These are phyloP conservation scores for Leptinotarsa defecta DNA, from an alignment of 1,140 invertebrate genomes.

Conservation along the genomic window DNA sequence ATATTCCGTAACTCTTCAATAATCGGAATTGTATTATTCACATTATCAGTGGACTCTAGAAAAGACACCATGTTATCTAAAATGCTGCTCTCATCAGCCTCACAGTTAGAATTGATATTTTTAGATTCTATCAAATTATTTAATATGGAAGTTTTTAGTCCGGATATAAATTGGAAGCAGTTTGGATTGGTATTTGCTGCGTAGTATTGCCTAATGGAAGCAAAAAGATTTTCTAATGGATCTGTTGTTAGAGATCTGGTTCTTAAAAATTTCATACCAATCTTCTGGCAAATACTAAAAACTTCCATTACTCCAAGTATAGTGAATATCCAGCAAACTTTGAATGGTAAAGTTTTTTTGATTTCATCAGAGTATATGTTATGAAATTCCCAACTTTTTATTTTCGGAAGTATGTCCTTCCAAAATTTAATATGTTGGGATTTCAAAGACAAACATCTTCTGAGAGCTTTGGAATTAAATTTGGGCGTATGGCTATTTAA, in stretches of 20 bases:
- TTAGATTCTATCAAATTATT: constrained; percentile 23
- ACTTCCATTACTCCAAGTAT: constrained; percentile 24
- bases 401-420: constrained; percentile 24
- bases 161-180: constrained; percentile 28
- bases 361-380: constrained; percentile 2
- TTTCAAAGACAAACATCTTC: background rate
- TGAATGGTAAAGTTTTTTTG: constrained; percentile 21
- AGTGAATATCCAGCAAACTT: constrained; percentile 31
- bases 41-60: background rate
- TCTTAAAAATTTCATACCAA: constrained; percentile 30
- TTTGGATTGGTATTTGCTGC: constrained; percentile 33
- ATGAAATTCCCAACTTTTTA: constrained; percentile 29
- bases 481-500: constrained; percentile 24
- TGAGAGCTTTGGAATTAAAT: constrained; percentile 23
- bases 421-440: constrained; percentile 31
- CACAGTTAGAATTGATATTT: constrained; percentile 20
- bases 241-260: constrained; percentile 29
- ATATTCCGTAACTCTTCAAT: background rate
- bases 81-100: constrained; percentile 19
- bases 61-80: constrained; percentile 23
- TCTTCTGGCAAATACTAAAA: constrained; percentile 23
- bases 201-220: constrained; percentile 23
- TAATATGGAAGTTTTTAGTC: constrained; percentile 31
- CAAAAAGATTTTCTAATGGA: constrained; percentile 34
- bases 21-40: too few relatives aligned